These are phyloP conservation scores for Apostichopus japonicus DNA, from an alignment of 35 echinoderm and acorn worm genomes.

Conservation along the genomic window DNA sequence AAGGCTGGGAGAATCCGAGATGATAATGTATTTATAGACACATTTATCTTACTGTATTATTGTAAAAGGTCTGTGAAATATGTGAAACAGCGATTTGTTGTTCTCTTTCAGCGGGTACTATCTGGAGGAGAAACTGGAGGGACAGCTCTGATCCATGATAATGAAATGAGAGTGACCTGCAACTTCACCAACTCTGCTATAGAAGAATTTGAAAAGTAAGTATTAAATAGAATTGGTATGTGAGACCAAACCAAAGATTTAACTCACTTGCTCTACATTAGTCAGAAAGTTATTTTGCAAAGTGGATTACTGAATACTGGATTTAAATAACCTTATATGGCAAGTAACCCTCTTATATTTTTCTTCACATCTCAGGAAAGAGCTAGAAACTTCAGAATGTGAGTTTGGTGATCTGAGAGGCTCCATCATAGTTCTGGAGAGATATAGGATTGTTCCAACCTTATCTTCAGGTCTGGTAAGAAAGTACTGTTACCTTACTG, in stretches of 20 bases:
- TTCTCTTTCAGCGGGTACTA: not conserved
- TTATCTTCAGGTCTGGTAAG: not conserved
- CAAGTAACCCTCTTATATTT: not conserved
- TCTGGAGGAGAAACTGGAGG: slow-evolving; percentile 12
- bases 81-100: not conserved
- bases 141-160: slow-evolving; percentile 37
- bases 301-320: no score
- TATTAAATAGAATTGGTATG: not conserved
- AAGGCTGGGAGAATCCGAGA: no score
- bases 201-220: slow-evolving; percentile 43
- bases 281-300: no score
- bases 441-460: slow-evolving; percentile 23
- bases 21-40: no score
- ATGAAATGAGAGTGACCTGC: slow-evolving; percentile 24
- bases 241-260: no score
- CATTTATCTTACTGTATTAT: not conserved
- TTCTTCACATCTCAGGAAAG: not conserved
- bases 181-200: slow-evolving; percentile 37
- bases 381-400: not conserved
- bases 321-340: no score
- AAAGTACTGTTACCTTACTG: not conserved
- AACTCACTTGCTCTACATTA: no score
- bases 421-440: not conserved
- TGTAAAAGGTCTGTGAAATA: not conserved
- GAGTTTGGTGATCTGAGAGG: slow-evolving; percentile 1